phyloP scores from a whole-genome alignment of 2,888 invertebrate genomes.

The Arctia plantaginis region DNA sequence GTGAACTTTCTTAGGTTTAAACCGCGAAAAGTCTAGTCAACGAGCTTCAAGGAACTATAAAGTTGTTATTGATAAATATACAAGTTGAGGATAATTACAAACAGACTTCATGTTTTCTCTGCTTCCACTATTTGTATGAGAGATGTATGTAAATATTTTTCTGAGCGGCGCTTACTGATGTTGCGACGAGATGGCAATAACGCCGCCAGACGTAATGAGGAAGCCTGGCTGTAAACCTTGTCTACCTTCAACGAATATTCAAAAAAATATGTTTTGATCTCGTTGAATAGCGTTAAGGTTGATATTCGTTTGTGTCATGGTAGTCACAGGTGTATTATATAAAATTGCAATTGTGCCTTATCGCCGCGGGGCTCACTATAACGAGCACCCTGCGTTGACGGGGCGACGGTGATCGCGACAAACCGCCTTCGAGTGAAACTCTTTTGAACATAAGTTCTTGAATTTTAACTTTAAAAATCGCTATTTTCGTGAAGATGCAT shows the following conservation, averaged over 20 bases:
- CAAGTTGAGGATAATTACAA: conserved; percentile 60
- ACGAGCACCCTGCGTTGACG: conserved; percentile 74
- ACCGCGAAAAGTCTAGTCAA: conserved; percentile 45
- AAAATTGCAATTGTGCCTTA: conserved; percentile 64
- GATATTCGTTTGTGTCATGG: conserved; percentile 58
- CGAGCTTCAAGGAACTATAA: conserved; percentile 53
- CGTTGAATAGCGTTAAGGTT: conserved; percentile 60
- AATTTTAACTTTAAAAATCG: conserved; percentile 59
- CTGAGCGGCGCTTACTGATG: conserved; percentile 75
- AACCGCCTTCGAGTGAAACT: conserved; percentile 64
- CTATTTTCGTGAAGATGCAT: conserved; percentile 49
- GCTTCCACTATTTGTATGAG: conserved; percentile 67
- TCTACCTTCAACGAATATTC: conserved; percentile 46
- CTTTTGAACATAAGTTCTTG: conserved; percentile 72
- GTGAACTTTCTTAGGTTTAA: conserved; percentile 23
- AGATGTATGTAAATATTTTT: conserved; percentile 80
- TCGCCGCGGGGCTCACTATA: conserved; percentile 78
- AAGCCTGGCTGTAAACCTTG: conserved; percentile 69
- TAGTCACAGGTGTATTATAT: conserved; percentile 58
- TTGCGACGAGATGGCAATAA: conserved; percentile 76
- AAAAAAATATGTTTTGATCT: conserved; percentile 31
- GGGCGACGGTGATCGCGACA: conserved; percentile 67
- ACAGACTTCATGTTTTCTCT: conserved; percentile 53
- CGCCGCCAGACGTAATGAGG: conserved; percentile 80
- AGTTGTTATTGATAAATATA: conserved; percentile 61